Evolutionary conservation across 2,113 vertebrate genomes (phyloP), one percentile per base, ranked within the genome.

Genomic region (Suricata suricatta): DNA sequence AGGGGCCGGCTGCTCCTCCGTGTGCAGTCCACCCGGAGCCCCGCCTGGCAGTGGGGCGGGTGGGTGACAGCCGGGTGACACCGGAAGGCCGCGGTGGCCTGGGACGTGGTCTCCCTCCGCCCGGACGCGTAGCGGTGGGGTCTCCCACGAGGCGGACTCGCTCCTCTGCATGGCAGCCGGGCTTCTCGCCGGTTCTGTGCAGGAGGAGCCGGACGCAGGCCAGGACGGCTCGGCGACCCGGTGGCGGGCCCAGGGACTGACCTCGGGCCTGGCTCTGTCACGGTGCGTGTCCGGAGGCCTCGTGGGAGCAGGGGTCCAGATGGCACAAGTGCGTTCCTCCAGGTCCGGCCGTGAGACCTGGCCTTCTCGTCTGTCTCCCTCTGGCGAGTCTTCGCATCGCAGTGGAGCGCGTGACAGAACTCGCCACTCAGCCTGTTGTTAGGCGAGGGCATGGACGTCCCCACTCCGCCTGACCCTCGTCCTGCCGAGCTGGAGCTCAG

Each of bases 201-300:
- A n/a, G 54, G 33, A 25, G 31, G 76, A 74, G 11, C 12, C 14
- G 5, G 15, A 27, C 17, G 83, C n/a, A 52, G 44, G 5, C 41
- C 27, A 25, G 0, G 12, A 8, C 17, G 38, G 5, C 35, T 57
- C 29, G 35, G 13, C 6, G 7, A 7, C 2, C 0, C 0, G 38
- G 21, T 41, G n/a, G 13, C 38, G 21, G 8, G 57, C 31, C 19
- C 4, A 0, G 2, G 35, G 2, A 12, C 57, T 66, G n/a, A 23
- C 15, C 29, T 33, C 17, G 63, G 52, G 5, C 11, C 66, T 16
- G 2, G 0, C 2, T 16, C 35, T 68, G 9, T 76, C 77, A 0
- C 5, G 3, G 25, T 2, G 8, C 0, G 2, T 4, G 25, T 33
- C 68, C 19, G 7, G 44, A 23, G 16, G 21, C n/a, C 38, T 38